A percentile compares a stretch with the other conserved stretches of the same genome.
Conservation (phyloP, 2,113 vertebrate genomes). For the Pantherophis guttatus region DNA sequence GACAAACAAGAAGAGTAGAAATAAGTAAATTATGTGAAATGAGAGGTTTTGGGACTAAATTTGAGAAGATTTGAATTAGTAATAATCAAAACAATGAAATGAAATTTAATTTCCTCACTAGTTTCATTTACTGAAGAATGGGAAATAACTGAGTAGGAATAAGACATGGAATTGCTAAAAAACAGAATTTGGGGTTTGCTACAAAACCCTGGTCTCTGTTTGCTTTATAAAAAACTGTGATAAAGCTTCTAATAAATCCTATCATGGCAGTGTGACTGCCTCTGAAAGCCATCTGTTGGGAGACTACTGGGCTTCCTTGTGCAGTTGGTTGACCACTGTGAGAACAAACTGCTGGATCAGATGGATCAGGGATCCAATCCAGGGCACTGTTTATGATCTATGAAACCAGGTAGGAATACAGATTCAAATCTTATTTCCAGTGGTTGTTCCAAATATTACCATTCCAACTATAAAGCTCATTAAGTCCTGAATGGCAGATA, state of each 20-base stretch:
- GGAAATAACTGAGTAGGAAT: not conserved
- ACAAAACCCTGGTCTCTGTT: not conserved
- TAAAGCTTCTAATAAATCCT: not conserved
- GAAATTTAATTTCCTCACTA: not conserved
- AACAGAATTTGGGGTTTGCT: constrained; percentile 56
- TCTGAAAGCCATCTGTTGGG: too few species aligned
- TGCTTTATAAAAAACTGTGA: not conserved
- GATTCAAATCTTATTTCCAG: not conserved
- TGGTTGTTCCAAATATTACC: too few species aligned
- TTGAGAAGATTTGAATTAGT: not conserved
- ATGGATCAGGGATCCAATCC: too few species aligned
- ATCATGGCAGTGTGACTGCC: too few species aligned
- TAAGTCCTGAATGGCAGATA: not conserved
- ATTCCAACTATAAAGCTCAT: too few species aligned
- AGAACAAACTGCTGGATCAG: too few species aligned
- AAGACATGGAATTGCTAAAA: constrained; percentile 48
- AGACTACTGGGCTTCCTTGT: too few species aligned
- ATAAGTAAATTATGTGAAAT: not conserved
- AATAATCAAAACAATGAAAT: not conserved
- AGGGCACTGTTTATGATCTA: too few species aligned
- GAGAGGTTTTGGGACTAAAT: not conserved
- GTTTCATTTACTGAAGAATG: not conserved
- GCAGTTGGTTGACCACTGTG: too few species aligned
- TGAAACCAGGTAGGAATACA: not conserved
- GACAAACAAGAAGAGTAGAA: not conserved